These are phyloP conservation scores for Chionis minor DNA, from an alignment of 2,113 vertebrate species.

Conservation along the genomic window DNA sequence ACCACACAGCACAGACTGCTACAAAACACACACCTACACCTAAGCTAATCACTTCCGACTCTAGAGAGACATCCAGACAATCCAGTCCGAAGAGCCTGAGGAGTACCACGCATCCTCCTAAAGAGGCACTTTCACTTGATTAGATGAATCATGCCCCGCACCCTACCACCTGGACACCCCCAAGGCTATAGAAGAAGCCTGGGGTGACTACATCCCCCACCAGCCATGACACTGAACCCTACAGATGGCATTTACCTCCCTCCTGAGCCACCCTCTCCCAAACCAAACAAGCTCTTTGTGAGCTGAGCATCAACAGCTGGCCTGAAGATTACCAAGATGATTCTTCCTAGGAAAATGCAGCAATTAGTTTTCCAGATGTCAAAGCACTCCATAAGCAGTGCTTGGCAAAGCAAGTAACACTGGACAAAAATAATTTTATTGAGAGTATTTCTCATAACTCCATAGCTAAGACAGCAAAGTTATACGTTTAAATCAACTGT, in stretches of 20 bases:
- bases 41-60: not conserved
- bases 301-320: not conserved
- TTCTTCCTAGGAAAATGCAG: not conserved
- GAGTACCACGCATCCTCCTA: not conserved
- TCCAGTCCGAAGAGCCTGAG: not conserved
- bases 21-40: not conserved
- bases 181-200: not conserved
- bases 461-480: not conserved
- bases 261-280: not conserved
- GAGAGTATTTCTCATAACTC: not conserved
- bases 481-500: not conserved
- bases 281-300: not conserved
- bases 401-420: not conserved
- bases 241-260: not conserved
- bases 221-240: not conserved
- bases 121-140: not conserved
- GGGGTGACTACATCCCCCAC: not conserved
- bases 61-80: not conserved
- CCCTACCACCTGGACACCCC: not conserved
- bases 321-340: not conserved
- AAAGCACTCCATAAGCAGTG: not conserved
- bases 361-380: conserved; percentile 19
- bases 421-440: not conserved
- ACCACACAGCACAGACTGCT: not conserved
- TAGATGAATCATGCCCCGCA: not conserved